Evolutionary conservation across 2,113 vertebrate genomes (phyloP), one percentile per base, ranked within the genome.

Genomic region (Numenius arquata): DNA sequence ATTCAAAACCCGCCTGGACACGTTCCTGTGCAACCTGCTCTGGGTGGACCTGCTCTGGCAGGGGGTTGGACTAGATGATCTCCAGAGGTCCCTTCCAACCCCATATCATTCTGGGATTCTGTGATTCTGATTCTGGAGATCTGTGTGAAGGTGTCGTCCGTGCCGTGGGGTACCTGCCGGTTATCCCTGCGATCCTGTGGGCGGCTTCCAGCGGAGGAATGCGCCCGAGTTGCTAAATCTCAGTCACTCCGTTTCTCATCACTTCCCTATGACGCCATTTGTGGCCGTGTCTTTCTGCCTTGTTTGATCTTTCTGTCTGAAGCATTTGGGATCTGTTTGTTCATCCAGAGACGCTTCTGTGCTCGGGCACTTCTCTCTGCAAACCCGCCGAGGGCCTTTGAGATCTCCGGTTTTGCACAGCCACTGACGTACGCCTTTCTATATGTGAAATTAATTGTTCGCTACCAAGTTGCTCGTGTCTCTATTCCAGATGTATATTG

Each of bases 101-200:
- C 48, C 48, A 23, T 48, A 21, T 11, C 21, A 48, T 48, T 48
- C 21, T 48, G 48, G 12, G 48, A 48, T 48, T 48, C 21, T 48
- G 48, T 23, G 48, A 48, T 48, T 48, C 43, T 18, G 43, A 45
- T 45, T 45, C 50, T 55, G 29, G 53, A 55, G 53, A 55, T 27
- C 58, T 5, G 12, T 11, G 15, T 32, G 62, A 48, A 30, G 23
- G 71, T 2, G 8, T 1, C 4, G 0, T 15, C 32, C 2, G 3
- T 87, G 47, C 50, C 45, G 1, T 8, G 48, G 66, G 58, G 7
- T 72, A 61, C 53, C 70, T 50, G 38, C 52, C 38, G 63, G 22
- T 67, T 26, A 23, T 36, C 62, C 19, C 53, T 56, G 22, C 4
- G 2, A 0, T 59, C 34, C 4, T 5, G 7, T 11, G 81, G 79